These are phyloP conservation scores for Arizona elegans DNA, from an alignment of 2,113 vertebrate species.

Conservation along the genomic window DNA sequence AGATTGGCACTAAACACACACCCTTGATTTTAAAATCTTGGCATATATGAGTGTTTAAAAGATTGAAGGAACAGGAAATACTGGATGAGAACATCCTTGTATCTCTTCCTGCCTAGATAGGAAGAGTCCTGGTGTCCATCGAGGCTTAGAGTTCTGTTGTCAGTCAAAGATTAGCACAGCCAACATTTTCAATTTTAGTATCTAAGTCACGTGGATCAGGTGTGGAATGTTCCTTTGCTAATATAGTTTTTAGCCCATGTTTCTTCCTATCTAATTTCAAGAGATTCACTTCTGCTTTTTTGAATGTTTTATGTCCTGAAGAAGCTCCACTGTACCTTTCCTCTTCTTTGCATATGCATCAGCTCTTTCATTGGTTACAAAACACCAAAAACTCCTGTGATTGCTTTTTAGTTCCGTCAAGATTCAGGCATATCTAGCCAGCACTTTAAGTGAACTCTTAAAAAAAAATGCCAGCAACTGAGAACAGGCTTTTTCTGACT, in stretches of 20 bases:
- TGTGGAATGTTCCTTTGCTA: not conserved
- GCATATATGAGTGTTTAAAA: not conserved
- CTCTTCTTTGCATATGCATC: not conserved
- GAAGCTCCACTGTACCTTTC: not conserved
- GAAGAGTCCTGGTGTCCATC: conserved; percentile 31
- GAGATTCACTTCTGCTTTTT: not conserved
- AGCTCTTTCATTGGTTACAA: not conserved
- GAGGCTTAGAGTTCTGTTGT: not conserved
- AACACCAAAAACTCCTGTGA: not conserved
- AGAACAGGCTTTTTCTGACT: not conserved
- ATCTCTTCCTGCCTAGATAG: conserved; percentile 4
- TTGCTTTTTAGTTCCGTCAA: not conserved
- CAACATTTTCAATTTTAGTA: not conserved
- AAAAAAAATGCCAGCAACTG: not conserved
- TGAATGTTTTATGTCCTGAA: not conserved
- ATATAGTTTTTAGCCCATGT: not conserved
- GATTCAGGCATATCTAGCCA: not conserved
- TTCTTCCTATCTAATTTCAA: not conserved
- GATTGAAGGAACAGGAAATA: not conserved
- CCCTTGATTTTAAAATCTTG: not conserved
- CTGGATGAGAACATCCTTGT: conserved; percentile 2
- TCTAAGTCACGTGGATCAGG: not conserved
- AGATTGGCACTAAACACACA: not conserved
- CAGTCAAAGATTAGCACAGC: not conserved
- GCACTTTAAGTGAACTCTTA: not conserved